Percentiles rank a stretch among this genome's conserved stretches.
phyloP scores from a whole-genome alignment of 1,140 invertebrate species.

The Platyscapa corneri region DNA sequence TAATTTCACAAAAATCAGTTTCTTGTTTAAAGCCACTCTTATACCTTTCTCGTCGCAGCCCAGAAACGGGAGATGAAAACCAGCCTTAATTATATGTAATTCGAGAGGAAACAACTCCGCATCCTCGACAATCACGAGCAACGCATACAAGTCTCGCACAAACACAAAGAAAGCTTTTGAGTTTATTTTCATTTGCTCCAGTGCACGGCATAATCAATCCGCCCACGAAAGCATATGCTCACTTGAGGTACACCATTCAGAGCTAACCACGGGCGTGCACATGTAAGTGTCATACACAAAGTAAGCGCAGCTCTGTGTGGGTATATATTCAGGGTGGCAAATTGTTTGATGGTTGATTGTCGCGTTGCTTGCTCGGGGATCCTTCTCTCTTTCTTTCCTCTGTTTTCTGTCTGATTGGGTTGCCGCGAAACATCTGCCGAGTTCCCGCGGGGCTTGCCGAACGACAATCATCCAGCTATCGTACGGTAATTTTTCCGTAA shows the following conservation, averaged over 20 bases:
- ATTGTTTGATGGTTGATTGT: constrained; percentile 75
- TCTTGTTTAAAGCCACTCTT: background rate
- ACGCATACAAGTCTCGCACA: background rate
- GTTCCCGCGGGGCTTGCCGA: constrained; percentile 72
- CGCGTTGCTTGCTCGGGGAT: constrained; percentile 68
- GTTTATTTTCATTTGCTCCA: constrained; percentile 59
- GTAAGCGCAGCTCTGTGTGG: constrained; percentile 1
- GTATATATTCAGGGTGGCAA: constrained; percentile 56
- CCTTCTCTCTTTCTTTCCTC: constrained; percentile 54
- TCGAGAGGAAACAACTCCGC: constrained; percentile 30
- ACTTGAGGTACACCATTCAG: constrained; percentile 56
- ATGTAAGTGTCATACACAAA: constrained; percentile 11
- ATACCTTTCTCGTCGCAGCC: background rate
- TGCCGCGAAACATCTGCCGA: constrained; percentile 74
- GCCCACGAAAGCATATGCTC: constrained; percentile 70
- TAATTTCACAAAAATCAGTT: background rate
- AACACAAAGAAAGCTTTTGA: constrained; percentile 46
- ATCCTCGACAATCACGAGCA: background rate
- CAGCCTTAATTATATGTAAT: constrained; percentile 37
- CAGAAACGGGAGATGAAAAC: background rate
- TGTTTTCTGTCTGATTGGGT: constrained; percentile 70
- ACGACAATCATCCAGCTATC: constrained; percentile 73
- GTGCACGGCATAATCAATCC: constrained; percentile 67
- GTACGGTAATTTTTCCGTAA: constrained; percentile 71
- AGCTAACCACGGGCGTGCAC: constrained; percentile 38